These are phyloP conservation scores for Coregonus ussuriensis DNA, from an alignment of 2,797 vertebrate species.

Conservation along the genomic window DNA sequence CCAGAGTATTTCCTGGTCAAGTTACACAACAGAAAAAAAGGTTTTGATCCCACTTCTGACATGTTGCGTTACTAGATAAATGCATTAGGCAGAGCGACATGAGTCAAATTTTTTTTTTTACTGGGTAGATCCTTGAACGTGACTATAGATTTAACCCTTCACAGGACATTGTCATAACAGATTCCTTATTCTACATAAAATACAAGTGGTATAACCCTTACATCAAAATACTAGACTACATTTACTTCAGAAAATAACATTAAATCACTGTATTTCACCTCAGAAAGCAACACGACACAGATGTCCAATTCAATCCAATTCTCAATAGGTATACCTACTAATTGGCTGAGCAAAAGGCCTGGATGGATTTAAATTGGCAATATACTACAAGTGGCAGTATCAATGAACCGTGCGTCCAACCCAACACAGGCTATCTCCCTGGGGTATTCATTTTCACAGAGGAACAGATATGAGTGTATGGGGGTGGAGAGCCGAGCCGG, in stretches of 20 bases:
- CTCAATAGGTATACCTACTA: background rate
- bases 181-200: no score
- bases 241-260: background rate
- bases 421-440: constrained; percentile 7
- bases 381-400: constrained; percentile 52
- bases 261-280: background rate
- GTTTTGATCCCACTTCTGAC: no score
- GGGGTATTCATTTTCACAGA: constrained; percentile 38
- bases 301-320: background rate
- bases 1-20: no score
- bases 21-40: no score
- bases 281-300: background rate
- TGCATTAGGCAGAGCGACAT: no score
- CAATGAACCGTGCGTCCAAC: constrained; percentile 51
- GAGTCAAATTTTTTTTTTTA: no score
- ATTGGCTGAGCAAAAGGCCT: constrained; percentile 25
- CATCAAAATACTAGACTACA: no score
- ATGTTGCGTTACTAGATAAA: no score
- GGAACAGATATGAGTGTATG: constrained; percentile 55
- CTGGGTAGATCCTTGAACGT: no score
- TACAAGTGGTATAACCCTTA: no score
- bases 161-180: no score
- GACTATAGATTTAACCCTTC: no score
- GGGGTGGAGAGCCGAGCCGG: constrained; percentile 43
- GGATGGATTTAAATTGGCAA: constrained; percentile 65